phyloP scores from a whole-genome alignment of 2,113 vertebrate genomes.

The Nannobrachium achirus region DNA sequence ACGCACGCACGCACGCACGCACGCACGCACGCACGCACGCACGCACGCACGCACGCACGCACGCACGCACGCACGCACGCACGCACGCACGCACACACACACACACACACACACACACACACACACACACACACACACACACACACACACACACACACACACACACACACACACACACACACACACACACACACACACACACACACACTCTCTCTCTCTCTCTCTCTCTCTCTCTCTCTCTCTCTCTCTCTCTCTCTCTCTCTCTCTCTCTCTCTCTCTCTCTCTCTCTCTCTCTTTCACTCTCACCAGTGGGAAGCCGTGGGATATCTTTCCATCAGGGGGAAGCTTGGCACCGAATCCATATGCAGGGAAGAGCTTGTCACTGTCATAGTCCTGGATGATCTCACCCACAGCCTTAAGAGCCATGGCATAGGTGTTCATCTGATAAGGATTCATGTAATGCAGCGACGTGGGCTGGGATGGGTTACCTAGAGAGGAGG shows the following conservation, averaged over 20 bases:
- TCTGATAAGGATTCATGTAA: constrained; percentile 92
- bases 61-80: no score
- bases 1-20: no score
- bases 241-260: no score
- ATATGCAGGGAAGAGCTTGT: constrained; percentile 92
- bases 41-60: no score
- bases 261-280: no score
- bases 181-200: no score
- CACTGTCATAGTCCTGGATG: constrained; percentile 94
- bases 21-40: no score
- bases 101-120: background rate
- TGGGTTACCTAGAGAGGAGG: constrained; percentile 81
- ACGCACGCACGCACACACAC: no score
- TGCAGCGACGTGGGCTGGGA: constrained; percentile 92
- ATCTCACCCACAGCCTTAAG: constrained; percentile 93
- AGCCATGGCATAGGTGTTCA: constrained; percentile 92
- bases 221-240: no score
- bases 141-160: no score
- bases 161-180: no score
- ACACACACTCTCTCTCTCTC: no score
- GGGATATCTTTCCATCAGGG: constrained; percentile 91
- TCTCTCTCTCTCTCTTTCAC: background rate
- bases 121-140: background rate
- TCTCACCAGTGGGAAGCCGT: constrained; percentile 90
- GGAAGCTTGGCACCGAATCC: constrained; percentile 93